Evolutionary conservation across 2,797 vertebrate species (phyloP), one percentile per base, ranked within the genome.

Genomic region (Amblyopsis hoosieri): DNA sequence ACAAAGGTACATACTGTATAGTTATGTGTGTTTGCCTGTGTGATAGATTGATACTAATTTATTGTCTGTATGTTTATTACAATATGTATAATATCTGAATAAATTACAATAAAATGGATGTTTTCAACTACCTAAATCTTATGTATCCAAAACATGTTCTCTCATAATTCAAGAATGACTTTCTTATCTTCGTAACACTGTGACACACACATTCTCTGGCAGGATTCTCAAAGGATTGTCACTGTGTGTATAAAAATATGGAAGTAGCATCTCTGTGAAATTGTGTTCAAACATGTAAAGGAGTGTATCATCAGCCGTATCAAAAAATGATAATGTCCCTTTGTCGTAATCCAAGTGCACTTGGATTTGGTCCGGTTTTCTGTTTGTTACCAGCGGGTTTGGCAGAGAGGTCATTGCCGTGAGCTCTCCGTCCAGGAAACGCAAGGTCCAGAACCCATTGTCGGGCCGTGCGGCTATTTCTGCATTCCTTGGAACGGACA

Each of bases 391-490:
- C 61, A 94, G 65, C 0, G 17, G 4, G 1, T 69, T 80, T 3
- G 90, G 89, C 0, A 90, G 90, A 0, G 90, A 90, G 19, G 73
- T 76, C 92, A 93, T 92, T 0, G 89, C 91, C 66, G 81, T 86
- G 72, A 92, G 68, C 48, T 85, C 66, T 14, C 87, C 87, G 1
- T 91, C 83, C 31, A 90, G 74, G 51, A 88, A 84, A 52, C 91
- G 91, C 62, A 94, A 71, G 14, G 91, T 91, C 91, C 92, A 92
- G 80, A 91, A 92, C 42, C 92, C 92, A 1, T 92, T 92, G 75
- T 93, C 87, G 0, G 92, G 92, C 37, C 90, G 81, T 9, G 90
- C 90, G 0, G 55, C 31, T 51, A 89, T 23, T 54, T 88, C 86
- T 0, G 10, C 8, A 31, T 88, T 62, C 74, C 89, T 87, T 0